Evolutionary conservation across 2,797 vertebrate genomes (phyloP), one percentile per base, ranked within the genome.

Genomic region (Hypotaenidia philippensis): DNA sequence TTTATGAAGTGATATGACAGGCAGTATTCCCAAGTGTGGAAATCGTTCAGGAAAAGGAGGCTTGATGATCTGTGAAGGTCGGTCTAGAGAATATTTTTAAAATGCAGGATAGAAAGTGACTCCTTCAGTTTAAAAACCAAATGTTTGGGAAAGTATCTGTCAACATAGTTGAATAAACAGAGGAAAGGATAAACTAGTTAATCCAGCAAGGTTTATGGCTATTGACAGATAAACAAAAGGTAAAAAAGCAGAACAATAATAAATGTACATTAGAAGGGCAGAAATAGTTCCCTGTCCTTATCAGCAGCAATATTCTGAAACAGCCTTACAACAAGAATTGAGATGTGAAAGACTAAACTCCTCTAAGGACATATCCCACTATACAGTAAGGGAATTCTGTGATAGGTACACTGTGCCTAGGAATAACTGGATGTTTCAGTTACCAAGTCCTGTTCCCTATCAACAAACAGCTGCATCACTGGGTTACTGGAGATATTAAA

Each of bases 241-340:
- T 31, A 19, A 77, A 77, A 93, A 80, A 41, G 3, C 8, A 87
- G 22, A 15, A 9, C 12, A 49, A 40, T 76, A 61, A 50, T 47
- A 49, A 71, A 57, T 50, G 9, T 52, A 52, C 3, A 0, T 25
- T 81, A 41, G 23, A 12, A 29, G 9, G 5, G 4, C 29, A 13
- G 7, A 1, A 15, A 9, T 45, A 21, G 4, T 41, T n/a, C 16
- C 1, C 0, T 61, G n/a, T 55, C 26, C 17, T 38, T 81, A 23
- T n/a, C 27, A 78, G 13, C 15, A 45, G 21, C 25, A 56, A 13
- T 64, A 20, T 40, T n/a, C 56, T 91, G 20, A 65, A 78, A 69
- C 5, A 38, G 13, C 5, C 1, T 55, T 60, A 29, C 6, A 57
- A 32, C 4, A 3, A 57, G 11, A 72, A 31, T 12, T 77, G 13